Conservation (phyloP, 2,888 invertebrate genomes). For the Drosophila trichaetosa region DNA sequence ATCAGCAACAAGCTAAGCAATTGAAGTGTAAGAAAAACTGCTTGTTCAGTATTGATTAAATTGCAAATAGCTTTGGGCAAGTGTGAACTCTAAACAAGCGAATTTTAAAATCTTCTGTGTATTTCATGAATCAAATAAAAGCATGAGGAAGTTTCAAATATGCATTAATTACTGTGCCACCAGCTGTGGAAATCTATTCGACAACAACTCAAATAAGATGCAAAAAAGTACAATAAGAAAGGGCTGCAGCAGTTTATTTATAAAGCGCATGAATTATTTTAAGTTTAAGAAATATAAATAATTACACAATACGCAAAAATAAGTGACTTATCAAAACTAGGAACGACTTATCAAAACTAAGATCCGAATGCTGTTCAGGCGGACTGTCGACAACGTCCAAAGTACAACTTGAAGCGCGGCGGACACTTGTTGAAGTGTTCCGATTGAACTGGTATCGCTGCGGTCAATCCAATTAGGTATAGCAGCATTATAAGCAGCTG, state of each 20-base stretch:
- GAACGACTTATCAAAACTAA: neutral
- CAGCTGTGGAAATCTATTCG: too few relatives aligned
- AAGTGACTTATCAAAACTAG: slow-evolving; percentile 5
- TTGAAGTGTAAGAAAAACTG: slow-evolving; percentile 19
- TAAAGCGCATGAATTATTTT: neutral
- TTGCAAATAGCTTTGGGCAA: too few relatives aligned
- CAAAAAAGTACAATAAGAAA: neutral
- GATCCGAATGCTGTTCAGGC: slow-evolving; percentile 33
- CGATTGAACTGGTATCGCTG: slow-evolving; percentile 9
- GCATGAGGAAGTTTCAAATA: too few relatives aligned
- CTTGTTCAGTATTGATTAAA: too few relatives aligned
- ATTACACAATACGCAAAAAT: neutral
- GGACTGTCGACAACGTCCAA: slow-evolving; percentile 55
- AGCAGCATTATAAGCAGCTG: slow-evolving; percentile 33
- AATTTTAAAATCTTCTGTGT: too few relatives aligned
- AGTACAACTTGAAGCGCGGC: slow-evolving; percentile 32
- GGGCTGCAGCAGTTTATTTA: neutral
- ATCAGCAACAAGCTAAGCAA: neutral
- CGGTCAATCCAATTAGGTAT: slow-evolving; percentile 11
- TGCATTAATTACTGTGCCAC: too few relatives aligned
- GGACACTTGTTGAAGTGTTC: slow-evolving; percentile 20
- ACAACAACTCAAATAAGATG: neutral
- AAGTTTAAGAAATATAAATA: neutral
- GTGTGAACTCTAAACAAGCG: too few relatives aligned
- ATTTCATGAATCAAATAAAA: too few relatives aligned